Percentiles rank a stretch among this genome's conserved stretches.
These are phyloP conservation scores for Odontocolon sp. DNA, from an alignment of 2,888 invertebrate genomes.

Conservation along the genomic window DNA sequence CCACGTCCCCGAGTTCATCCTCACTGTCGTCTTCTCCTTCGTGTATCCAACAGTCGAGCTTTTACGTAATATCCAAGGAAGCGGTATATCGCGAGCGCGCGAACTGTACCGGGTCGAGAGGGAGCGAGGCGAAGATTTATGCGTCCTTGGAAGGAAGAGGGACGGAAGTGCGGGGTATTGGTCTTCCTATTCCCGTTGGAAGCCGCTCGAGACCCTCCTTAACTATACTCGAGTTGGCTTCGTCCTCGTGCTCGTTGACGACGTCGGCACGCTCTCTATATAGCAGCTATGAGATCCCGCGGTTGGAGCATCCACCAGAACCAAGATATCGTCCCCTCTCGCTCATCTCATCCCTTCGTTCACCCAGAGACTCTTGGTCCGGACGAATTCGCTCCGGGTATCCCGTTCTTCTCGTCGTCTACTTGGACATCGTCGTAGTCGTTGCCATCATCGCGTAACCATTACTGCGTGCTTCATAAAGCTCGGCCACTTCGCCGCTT, in stretches of 20 bases:
- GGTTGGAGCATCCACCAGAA: background rate
- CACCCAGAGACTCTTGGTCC: background rate
- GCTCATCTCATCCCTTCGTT: background rate
- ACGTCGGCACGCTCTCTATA: conserved; percentile 42
- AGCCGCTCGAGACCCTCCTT: conserved; percentile 71
- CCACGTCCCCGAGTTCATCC: background rate
- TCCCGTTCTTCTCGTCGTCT: conserved; percentile 4
- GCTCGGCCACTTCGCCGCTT: conserved; percentile 63
- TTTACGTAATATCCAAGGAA: conserved; percentile 74
- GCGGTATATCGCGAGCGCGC: conserved; percentile 38
- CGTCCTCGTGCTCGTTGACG: conserved; percentile 42
- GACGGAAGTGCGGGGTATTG: conserved; percentile 77
- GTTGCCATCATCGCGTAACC: conserved; percentile 59
- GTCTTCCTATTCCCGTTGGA: conserved; percentile 76
- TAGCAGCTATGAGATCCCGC: background rate
- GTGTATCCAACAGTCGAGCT: conserved; percentile 51
- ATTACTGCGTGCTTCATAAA: conserved; percentile 71
- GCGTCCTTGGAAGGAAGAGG: conserved; percentile 71
- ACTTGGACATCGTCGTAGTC: too few species aligned
- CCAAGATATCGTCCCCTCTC: conserved; percentile 17
- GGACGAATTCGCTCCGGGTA: conserved; percentile 2
- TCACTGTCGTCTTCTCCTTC: too few species aligned
- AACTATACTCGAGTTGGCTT: conserved; percentile 71
- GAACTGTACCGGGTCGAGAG: conserved; percentile 57
- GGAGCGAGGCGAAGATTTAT: conserved; percentile 74